Evolutionary conservation across 2,888 invertebrate genomes (phyloP), one percentile per base, ranked within the genome.

Genomic region (Eremobia ochroleuca): DNA sequence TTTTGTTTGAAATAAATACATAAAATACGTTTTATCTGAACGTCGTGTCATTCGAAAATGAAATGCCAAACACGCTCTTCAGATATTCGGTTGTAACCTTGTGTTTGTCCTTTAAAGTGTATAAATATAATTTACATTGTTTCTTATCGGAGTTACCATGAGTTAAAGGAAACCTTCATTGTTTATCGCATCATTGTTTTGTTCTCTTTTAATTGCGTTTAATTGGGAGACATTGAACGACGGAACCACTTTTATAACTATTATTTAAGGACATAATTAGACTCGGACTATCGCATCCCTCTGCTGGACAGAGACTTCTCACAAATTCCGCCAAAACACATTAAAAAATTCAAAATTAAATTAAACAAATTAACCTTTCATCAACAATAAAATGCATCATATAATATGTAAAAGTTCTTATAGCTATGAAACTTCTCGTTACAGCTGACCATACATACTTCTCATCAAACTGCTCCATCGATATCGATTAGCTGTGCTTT

Each of bases 401-500:
- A 18, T 31, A 59, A 9, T 21, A 31, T 31, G 6, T 28, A 46
- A 37, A 70, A 6, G 6, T 28, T 21, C 9, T 34, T 31, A 43
- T 43, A 31, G 28, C 4, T 46, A 46, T 28, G 34, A 37, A 49
- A 4, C 3, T 40, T 52, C 34, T 69, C 4, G n/a, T 1, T 59
- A 68, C 15, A 65, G 34, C 21, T 73, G 59, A 34, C 58, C 49
- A 13, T 62, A 52, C 2, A 52, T 31, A 49, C 11, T 58, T 61
- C 43, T 46, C 37, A 76, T 43, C 25, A 61, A 73, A 65, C 74
- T 72, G 28, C 70, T 75, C 61, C 68, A 85, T 91, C 92, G 92
- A 92, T 87, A 89, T 90, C 86, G 89, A 90, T 89, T 86, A 75
- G 75, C 80, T 85, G 75, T 81, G 71, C 77, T 77, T 73, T 73